These are phyloP conservation scores for Cerastoderma edule DNA, from an alignment of 2,888 invertebrate genomes.

Conservation along the genomic window DNA sequence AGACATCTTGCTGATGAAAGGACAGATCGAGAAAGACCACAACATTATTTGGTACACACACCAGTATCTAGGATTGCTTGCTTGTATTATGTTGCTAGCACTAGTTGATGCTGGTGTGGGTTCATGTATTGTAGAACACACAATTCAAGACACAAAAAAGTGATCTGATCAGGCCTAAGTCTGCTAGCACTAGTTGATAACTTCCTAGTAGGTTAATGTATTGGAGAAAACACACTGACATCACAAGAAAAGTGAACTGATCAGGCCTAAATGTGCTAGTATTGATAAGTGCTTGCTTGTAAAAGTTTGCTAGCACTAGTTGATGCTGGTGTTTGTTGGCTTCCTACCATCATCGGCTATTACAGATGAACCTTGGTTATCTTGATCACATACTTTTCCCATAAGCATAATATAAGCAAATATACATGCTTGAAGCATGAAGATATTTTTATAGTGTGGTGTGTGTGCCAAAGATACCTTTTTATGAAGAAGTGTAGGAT, in stretches of 20 bases:
- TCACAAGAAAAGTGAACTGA: no score
- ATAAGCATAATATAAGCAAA: no score
- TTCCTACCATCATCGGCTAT: no score
- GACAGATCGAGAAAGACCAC: background rate
- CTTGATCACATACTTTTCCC: no score
- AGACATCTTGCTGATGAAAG: background rate
- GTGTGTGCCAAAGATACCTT: no score
- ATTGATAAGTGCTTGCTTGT: slow-evolving; percentile 22
- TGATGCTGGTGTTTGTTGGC: slow-evolving; percentile 29
- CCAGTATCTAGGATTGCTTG: slow-evolving; percentile 8
- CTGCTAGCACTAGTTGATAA: background rate
- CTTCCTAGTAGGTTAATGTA: background rate
- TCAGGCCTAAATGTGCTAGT: slow-evolving; percentile 17
- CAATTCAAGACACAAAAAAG: no score
- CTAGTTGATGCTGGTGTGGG: slow-evolving; percentile 2
- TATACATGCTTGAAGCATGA: no score
- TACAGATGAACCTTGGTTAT: no score
- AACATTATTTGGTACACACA: background rate
- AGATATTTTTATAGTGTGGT: no score
- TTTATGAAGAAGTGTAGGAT: no score
- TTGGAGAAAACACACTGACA: background rate
- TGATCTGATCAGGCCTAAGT: slow-evolving; percentile 16
- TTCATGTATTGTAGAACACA: background rate
- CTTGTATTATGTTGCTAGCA: slow-evolving; percentile 15
- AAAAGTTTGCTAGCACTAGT: slow-evolving; percentile 26